These are phyloP conservation scores for Stomatorhinus walkeri DNA, from an alignment of 2,797 vertebrate genomes.

Conservation along the genomic window DNA sequence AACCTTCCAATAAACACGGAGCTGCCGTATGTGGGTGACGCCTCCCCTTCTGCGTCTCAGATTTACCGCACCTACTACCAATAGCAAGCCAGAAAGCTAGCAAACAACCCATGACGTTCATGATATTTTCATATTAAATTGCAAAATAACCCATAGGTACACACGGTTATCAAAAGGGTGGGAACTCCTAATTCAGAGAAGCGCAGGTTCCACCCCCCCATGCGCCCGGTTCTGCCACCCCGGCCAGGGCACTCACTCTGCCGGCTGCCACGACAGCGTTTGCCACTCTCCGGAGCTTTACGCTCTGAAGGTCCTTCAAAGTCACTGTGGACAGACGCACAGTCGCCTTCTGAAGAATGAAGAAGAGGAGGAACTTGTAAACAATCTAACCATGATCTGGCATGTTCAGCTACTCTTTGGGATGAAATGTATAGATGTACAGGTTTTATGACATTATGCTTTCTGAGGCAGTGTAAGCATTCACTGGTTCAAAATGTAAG, in stretches of 20 bases:
- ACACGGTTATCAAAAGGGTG: neutral
- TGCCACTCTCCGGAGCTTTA: conserved; percentile 64
- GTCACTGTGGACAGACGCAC: conserved; percentile 57
- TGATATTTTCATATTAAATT: neutral
- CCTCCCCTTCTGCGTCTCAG: neutral
- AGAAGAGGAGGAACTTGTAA: neutral
- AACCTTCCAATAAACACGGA: neutral
- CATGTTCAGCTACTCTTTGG: neutral
- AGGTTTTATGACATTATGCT: neutral
- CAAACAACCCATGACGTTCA: neutral
- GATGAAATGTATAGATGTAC: neutral
- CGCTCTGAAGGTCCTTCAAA: conserved; percentile 65
- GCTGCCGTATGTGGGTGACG: neutral
- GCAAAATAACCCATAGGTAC: neutral
- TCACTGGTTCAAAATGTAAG: neutral
- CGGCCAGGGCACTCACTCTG: conserved; percentile 38
- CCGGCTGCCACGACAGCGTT: conserved; percentile 23
- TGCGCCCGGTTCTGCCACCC: neutral
- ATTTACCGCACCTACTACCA: neutral
- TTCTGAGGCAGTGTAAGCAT: neutral
- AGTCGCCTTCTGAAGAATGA: conserved; percentile 33
- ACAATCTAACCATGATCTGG: neutral
- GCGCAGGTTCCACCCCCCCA: neutral
- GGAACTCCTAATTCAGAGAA: neutral
- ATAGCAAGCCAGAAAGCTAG: neutral